Percentiles rank a stretch among this genome's conserved stretches.
These are phyloP conservation scores for Orchesella flavescens DNA, from an alignment of 2,888 invertebrate genomes.

Conservation along the genomic window DNA sequence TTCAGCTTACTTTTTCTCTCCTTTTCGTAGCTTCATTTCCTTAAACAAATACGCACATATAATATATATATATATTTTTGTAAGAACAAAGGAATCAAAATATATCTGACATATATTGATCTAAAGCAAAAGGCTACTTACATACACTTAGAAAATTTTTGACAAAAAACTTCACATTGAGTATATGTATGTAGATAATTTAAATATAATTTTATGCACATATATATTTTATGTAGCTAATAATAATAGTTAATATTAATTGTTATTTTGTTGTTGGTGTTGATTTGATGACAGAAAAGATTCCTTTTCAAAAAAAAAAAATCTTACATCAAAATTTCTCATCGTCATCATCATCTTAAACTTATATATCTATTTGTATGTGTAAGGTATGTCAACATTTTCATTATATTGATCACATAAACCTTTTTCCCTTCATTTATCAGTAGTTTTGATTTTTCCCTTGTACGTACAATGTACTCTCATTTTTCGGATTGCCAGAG, in stretches of 20 bases:
- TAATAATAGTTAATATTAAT: no score
- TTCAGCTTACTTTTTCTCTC: no score
- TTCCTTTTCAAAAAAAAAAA: slow-evolving; percentile 8
- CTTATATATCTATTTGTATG: slow-evolving; percentile 38
- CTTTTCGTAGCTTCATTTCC: no score
- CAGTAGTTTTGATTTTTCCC: slow-evolving; percentile 19
- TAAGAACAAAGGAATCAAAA: no score
- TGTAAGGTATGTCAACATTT: slow-evolving; percentile 54
- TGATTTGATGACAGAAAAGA: slow-evolving; percentile 38
- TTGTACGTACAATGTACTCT: not conserved
- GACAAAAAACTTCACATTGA: slow-evolving; percentile 55
- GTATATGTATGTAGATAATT: slow-evolving; percentile 38
- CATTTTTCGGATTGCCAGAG: slow-evolving; percentile 55
- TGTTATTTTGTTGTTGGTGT: not conserved
- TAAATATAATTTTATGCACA: slow-evolving; percentile 55
- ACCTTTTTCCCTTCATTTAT: slow-evolving; percentile 44
- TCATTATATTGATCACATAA: slow-evolving; percentile 55
- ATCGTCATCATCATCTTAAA: slow-evolving; percentile 21
- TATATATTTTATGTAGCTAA: slow-evolving; percentile 27
- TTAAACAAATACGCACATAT: no score
- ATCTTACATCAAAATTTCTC: slow-evolving; percentile 43
- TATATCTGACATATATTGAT: no score
- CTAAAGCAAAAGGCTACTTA: not conserved
- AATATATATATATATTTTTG: no score
- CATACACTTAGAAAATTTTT: slow-evolving; percentile 36